phyloP scores from a whole-genome alignment of 2,113 vertebrate species.

The Pomatostomus ruficeps region DNA sequence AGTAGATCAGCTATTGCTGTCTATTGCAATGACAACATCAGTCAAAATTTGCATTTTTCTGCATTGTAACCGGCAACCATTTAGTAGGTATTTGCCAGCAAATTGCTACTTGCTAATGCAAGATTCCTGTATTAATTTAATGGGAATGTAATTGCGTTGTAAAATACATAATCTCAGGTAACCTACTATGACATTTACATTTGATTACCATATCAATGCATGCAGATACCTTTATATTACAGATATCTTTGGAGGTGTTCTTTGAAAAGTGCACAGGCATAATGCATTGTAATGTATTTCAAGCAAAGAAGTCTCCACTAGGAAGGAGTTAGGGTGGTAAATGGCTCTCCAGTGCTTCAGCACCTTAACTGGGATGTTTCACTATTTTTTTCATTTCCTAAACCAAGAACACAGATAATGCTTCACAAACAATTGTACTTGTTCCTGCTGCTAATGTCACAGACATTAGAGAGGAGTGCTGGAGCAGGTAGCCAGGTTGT shows the following conservation, averaged over 20 bases:
- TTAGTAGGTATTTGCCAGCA: conserved; percentile 54
- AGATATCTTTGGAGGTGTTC: neutral
- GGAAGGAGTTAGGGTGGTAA: neutral
- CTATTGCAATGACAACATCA: conserved; percentile 33
- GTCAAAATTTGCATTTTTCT: conserved; percentile 59
- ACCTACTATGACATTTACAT: conserved; percentile 62
- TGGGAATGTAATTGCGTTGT: conserved; percentile 64
- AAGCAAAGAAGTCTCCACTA: neutral
- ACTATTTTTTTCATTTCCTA: neutral
- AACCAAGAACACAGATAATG: neutral
- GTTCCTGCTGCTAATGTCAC: neutral
- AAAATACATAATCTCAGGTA: conserved; percentile 65
- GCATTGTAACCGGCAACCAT: conserved; percentile 14
- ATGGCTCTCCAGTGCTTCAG: neutral
- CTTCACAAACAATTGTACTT: neutral
- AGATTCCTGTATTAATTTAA: conserved; percentile 64
- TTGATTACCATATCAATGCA: conserved; percentile 58
- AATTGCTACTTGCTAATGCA: conserved; percentile 40
- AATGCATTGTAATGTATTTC: neutral
- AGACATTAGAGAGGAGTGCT: neutral
- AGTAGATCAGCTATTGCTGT: conserved; percentile 29
- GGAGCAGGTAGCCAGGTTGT: neutral
- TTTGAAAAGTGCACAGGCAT: conserved; percentile 1
- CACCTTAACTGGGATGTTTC: neutral
- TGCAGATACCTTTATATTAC: conserved; percentile 27